Evolutionary conservation across 2,797 vertebrate species (phyloP).

Genomic region (Crypturellus tataupa): DNA sequence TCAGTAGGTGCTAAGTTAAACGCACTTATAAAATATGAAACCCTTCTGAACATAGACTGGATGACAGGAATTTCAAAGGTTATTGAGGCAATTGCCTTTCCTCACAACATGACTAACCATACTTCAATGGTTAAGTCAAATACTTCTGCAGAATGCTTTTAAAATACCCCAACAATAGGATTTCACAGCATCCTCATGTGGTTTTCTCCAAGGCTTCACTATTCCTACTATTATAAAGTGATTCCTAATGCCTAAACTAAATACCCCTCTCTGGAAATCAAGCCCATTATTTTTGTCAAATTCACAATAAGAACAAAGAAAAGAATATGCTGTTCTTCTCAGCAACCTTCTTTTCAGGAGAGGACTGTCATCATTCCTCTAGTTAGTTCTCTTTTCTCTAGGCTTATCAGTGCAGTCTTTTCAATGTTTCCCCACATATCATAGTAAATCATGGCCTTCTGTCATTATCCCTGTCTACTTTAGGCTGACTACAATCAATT

Average conservation of each 20-base stretch:
- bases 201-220: not conserved
- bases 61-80: not conserved
- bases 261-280: not conserved
- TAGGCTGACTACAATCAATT: not conserved
- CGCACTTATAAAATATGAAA: not conserved
- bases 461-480: not conserved
- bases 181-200: not conserved
- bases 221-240: not conserved
- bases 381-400: not conserved
- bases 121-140: not conserved
- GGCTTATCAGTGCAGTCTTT: not conserved
- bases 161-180: not conserved
- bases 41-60: not conserved
- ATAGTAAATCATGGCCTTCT: not conserved
- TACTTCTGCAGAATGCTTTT: not conserved
- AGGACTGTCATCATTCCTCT: not conserved
- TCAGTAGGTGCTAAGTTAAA: not conserved
- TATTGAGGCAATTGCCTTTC: not conserved
- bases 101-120: not conserved
- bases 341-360: not conserved
- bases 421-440: not conserved
- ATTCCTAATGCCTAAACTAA: not conserved
- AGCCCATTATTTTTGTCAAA: not conserved
- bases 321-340: not conserved
- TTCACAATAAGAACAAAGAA: not conserved